These are phyloP conservation scores for Drosophila nigricruria DNA, from an alignment of 2,888 invertebrate genomes.

Conservation along the genomic window DNA sequence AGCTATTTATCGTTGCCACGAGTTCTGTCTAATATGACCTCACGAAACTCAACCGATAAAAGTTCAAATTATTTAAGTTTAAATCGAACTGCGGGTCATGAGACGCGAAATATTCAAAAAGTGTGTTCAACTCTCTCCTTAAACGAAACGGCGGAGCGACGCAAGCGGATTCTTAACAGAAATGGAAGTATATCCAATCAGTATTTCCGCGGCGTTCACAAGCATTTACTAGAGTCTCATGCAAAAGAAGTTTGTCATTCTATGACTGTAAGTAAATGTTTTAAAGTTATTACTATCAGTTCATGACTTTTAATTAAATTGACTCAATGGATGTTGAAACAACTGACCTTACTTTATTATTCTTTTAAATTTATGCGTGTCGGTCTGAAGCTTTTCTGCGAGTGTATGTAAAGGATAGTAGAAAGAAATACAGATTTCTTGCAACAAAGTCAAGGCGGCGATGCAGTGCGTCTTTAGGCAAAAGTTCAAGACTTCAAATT, in stretches of 20 bases:
- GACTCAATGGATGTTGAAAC: background rate
- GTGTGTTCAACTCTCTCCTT: constrained; percentile 71
- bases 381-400: background rate
- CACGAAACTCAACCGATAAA: constrained; percentile 51
- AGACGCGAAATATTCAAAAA: constrained; percentile 37
- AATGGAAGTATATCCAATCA: constrained; percentile 88
- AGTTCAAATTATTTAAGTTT: constrained; percentile 81
- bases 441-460: background rate
- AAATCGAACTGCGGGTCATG: constrained; percentile 62
- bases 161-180: constrained; percentile 75
- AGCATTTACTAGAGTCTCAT: constrained; percentile 90
- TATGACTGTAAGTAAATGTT: constrained; percentile 91
- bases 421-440: background rate
- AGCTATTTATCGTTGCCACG: constrained; percentile 76
- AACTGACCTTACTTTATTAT: background rate
- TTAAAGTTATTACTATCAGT: background rate
- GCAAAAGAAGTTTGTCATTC: constrained; percentile 91
- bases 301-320: background rate
- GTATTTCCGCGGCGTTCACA: constrained; percentile 92
- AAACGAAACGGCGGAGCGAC: constrained; percentile 61
- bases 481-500: background rate
- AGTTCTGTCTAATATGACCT: constrained; percentile 42
- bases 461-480: background rate
- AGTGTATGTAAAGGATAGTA: background rate
- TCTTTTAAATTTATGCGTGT: too few species aligned